Evolutionary conservation across 2,113 vertebrate species (phyloP).

Genomic region (Xiphophorus maculatus): DNA sequence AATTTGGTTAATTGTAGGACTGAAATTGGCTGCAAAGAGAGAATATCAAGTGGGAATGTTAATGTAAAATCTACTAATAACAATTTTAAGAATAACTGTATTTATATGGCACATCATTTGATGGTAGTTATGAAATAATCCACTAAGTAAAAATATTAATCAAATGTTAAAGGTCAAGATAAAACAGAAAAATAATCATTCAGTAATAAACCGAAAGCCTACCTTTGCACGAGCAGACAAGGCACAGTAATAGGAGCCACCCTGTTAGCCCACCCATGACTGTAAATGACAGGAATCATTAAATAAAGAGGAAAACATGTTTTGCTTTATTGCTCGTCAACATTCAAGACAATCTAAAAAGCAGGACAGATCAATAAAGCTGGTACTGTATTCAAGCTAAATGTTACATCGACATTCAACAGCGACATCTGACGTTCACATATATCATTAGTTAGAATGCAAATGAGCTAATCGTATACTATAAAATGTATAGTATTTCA

Average conservation of each 20-base stretch:
- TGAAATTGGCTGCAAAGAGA: conserved; percentile 51
- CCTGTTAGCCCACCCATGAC: conserved; percentile 49
- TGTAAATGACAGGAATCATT: conserved; percentile 25
- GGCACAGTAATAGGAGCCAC: conserved; percentile 54
- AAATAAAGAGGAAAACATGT: not conserved
- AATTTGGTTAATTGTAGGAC: fast-evolving
- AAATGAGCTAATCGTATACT: too few species aligned
- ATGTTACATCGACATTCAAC: not conserved
- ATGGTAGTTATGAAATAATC: too few species aligned
- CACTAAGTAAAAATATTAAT: not conserved
- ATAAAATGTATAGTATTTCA: too few species aligned
- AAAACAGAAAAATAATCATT: not conserved
- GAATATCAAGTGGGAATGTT: not conserved
- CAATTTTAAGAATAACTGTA: too few species aligned
- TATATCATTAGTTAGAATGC: too few species aligned
- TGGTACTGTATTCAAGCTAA: too few species aligned
- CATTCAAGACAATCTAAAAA: not conserved
- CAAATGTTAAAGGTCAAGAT: not conserved
- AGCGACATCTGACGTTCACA: too few species aligned
- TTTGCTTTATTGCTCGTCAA: not conserved
- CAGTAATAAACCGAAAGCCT: conserved; percentile 18
- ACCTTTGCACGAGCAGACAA: conserved; percentile 61
- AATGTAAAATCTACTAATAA: not conserved
- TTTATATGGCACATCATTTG: too few species aligned
- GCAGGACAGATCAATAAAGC: not conserved